phyloP scores from a whole-genome alignment of 2,113 vertebrate genomes.

The Tupaia chinensis region DNA sequence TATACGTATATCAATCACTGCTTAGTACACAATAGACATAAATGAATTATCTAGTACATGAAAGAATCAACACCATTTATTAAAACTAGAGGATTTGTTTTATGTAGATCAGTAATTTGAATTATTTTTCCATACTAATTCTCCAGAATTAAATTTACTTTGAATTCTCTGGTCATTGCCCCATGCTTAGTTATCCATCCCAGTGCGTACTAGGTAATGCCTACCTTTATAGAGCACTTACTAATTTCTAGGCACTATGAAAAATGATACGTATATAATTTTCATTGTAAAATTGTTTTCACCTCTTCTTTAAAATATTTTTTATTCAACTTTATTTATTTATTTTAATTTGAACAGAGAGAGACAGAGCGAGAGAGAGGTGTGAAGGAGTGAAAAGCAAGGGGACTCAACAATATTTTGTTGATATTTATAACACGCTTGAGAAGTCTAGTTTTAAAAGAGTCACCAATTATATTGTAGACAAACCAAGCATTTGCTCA shows the following conservation, averaged over 20 bases:
- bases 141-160: background rate
- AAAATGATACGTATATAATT: background rate
- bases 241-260: background rate
- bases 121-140: background rate
- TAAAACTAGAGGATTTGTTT: background rate
- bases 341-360: no score
- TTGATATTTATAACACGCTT: background rate
- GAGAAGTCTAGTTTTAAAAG: background rate
- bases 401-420: no score
- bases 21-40: background rate
- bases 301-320: background rate
- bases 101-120: background rate
- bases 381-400: no score
- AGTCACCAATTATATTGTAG: background rate
- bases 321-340: no score
- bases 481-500: background rate
- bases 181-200: fast-evolving
- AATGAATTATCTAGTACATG: background rate
- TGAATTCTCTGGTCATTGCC: background rate
- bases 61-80: background rate
- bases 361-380: no score
- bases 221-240: background rate
- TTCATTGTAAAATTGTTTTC: conserved; percentile 24
- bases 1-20: background rate
- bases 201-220: background rate